Evolutionary conservation across 2,888 invertebrate species (phyloP), one percentile per base, ranked within the genome.

Genomic region (Myopa testacea): DNA sequence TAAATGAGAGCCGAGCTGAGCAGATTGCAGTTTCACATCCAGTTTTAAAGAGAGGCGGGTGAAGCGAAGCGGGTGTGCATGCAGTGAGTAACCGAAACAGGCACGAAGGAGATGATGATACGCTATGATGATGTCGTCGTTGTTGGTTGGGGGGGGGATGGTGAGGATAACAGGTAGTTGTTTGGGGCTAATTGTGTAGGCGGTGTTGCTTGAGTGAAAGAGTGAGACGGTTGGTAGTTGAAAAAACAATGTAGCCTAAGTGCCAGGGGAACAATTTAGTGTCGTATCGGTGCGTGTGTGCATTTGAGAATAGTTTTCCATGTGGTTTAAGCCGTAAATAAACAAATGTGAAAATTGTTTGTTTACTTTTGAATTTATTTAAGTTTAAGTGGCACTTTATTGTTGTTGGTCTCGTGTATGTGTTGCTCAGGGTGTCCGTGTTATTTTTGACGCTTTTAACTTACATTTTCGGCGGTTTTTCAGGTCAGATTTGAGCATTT

Each of bases 251-350:
- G 14, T 76, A 80, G 81, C 69, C 45, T 19, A 52, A 81, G 58
- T 76, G 82, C 77, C 79, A 79, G 75, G 82, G 80, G 80, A 85
- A 84, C 84, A 85, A 85, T 85, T 85, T 60, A 40, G 60, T 19
- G 14, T 16, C 16, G 38, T 34, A 58, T 55, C 16, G 34, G 68
- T 19, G 4, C 38, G 60, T 40, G 40, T 55, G 38, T 55, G 68
- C 6, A 38, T 75, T 26, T 19, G 67, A 38, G 60, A 72, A 72
- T 60, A 60, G 72, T 72, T 72, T 60, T 72, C 37, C 72, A 60
- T 60, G 38, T 12, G 58, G 40, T 60, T 71, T 71, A 71, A 71
- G 60, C 71, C n/a, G 14, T 37, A 26, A 70, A 52, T 70, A 70
- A 55, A 55, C 70, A 55, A 55, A 55, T 70, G 70, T 14, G 16